Conservation (phyloP, 2,888 invertebrate genomes). For the Melolontha melolontha region DNA sequence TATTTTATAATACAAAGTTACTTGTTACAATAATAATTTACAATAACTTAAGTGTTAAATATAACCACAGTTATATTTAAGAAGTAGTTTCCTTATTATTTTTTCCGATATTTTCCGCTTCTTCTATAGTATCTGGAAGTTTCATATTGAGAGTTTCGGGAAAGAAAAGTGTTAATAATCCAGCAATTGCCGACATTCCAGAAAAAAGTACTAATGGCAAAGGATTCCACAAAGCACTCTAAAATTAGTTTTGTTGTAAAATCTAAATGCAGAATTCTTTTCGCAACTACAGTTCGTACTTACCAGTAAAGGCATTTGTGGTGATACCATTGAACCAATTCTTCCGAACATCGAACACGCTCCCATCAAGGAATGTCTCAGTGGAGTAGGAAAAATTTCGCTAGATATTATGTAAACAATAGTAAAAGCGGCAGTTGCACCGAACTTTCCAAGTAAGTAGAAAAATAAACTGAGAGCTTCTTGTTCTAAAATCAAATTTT, state of each 20-base stretch:
- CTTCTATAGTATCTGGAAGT: slow-evolving; percentile 76
- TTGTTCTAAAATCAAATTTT: slow-evolving; percentile 64
- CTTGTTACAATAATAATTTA: neutral
- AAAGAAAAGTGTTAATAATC: slow-evolving; percentile 72
- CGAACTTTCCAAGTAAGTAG: slow-evolving; percentile 74
- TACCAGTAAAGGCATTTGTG: slow-evolving; percentile 77
- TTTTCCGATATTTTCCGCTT: slow-evolving; percentile 70
- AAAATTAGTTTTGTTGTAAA: slow-evolving; percentile 28
- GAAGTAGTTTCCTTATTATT: slow-evolving; percentile 1
- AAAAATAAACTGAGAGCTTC: slow-evolving; percentile 68
- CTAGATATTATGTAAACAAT: slow-evolving; percentile 76
- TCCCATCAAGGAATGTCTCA: slow-evolving; percentile 73
- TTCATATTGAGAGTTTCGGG: slow-evolving; percentile 78
- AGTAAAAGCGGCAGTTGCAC: slow-evolving; percentile 75
- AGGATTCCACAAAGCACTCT: slow-evolving; percentile 63
- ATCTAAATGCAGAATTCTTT: neutral
- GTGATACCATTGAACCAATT: slow-evolving; percentile 74
- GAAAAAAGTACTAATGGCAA: slow-evolving; percentile 77
- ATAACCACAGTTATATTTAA: neutral
- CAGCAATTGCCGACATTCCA: slow-evolving; percentile 71
- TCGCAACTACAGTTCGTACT: slow-evolving; percentile 52
- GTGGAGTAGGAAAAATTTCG: slow-evolving; percentile 76
- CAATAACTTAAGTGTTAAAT: neutral
- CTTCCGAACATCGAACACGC: slow-evolving; percentile 76
- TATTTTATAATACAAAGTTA: slow-evolving; percentile 1